Evolutionary conservation across 2,888 invertebrate genomes (phyloP), one percentile per base, ranked within the genome.

Genomic region (Spilosoma lubricipeda): DNA sequence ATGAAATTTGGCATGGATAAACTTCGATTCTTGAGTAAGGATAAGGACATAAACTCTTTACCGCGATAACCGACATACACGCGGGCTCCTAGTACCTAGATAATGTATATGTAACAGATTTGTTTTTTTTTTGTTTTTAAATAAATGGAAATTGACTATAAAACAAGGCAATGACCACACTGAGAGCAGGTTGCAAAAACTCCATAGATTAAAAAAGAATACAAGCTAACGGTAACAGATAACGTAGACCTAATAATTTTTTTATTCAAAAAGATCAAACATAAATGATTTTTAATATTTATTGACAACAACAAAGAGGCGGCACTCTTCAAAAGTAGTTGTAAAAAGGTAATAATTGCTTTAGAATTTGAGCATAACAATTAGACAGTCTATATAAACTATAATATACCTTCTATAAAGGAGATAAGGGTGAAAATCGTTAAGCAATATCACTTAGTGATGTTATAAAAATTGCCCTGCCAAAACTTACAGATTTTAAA

Each of bases 301-400:
- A 90, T 87, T 86, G 85, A 74, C 80, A 78, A 74, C 82, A 84
- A 89, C 88, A 90, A 90, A 88, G 82, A 68, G 77, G 86, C 93
- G 93, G 93, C 87, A 42, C 71, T 69, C 68, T 82, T 89, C 90
- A 92, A 92, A 92, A 74, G 88, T 72, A 74, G 86, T 86, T 89
- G 89, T 93, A 90, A 92, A 93, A 88, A 88, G 85, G 85, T 89
- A 89, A 90, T 92, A 88, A 93, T 92, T 89, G 87, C 87, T 88
- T 88, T 89, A 79, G 83, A 72, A 80, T 76, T 82, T 73, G 72
- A 27, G 71, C 84, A 78, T 82, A 45, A 69, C 78, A 76, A 71
- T 76, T 73, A 78, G 78, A 73, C 69, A 36, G 67, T 67, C 64
- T 8, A 0, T 4, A 68, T 73, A 80, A 73, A 27, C 30, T 23